phyloP scores from a whole-genome alignment of 2,113 vertebrate genomes.

The Diadophis punctatus region DNA sequence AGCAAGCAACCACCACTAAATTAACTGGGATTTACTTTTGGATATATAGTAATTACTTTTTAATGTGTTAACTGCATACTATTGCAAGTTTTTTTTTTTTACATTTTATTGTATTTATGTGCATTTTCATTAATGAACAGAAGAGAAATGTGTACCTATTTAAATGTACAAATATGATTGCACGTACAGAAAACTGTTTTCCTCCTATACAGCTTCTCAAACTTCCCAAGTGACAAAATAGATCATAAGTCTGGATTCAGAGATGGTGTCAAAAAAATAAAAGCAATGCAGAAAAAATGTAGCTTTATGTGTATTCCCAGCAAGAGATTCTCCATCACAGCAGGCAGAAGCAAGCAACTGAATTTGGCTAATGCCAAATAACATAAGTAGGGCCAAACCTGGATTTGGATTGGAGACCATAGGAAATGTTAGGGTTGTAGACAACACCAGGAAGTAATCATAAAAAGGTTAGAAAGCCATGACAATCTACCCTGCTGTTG shows the following conservation, averaged over 20 bases:
- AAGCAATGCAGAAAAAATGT: background rate
- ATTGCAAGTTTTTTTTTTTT: background rate
- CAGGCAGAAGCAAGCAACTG: background rate
- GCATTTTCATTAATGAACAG: background rate
- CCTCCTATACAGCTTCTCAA: background rate
- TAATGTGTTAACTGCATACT: background rate
- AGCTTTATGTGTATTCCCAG: background rate
- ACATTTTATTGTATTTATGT: background rate
- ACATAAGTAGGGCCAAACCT: background rate
- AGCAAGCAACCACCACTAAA: background rate
- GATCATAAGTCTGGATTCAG: background rate
- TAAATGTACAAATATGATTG: background rate
- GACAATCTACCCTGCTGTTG: background rate
- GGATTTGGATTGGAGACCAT: background rate
- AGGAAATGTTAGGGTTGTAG: background rate
- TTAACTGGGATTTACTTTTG: background rate
- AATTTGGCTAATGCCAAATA: background rate
- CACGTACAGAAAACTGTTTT: background rate
- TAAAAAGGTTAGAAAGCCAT: background rate
- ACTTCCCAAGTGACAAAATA: background rate
- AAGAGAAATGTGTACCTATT: background rate
- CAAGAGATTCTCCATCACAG: background rate
- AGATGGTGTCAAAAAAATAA: background rate
- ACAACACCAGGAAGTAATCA: background rate
- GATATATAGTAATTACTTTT: background rate